Percentiles rank a stretch among this genome's conserved stretches.
phyloP scores from a whole-genome alignment of 1,140 invertebrate species.

The Drosophila teissieri region DNA sequence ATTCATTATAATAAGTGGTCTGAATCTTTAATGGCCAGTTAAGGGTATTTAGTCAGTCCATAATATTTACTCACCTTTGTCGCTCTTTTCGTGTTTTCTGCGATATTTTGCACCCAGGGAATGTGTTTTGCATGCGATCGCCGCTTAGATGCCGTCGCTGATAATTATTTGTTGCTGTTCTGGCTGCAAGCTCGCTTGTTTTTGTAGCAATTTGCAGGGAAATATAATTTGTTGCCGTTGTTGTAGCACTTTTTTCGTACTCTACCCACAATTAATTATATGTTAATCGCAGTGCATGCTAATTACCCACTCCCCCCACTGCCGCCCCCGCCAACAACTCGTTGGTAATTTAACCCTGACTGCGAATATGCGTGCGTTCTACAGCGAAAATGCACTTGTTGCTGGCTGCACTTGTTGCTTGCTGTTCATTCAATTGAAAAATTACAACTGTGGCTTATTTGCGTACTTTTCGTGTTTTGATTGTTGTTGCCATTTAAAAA shows the following conservation, averaged over 20 bases:
- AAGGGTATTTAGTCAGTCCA: constrained; percentile 10
- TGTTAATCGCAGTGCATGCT: constrained; percentile 82
- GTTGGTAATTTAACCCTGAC: constrained; percentile 63
- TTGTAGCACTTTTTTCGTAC: constrained; percentile 35
- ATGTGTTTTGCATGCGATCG: constrained; percentile 79
- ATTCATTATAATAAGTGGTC: background rate
- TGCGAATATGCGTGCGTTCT: constrained; percentile 71
- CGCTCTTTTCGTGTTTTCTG: constrained; percentile 48
- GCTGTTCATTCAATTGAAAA: constrained; percentile 80
- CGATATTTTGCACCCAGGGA: constrained; percentile 46
- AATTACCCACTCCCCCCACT: constrained; percentile 60
- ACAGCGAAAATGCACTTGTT: constrained; percentile 44
- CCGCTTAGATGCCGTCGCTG: constrained; percentile 56
- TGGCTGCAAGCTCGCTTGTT: constrained; percentile 17
- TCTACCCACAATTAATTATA: constrained; percentile 80
- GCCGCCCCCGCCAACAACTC: background rate
- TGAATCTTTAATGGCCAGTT: background rate
- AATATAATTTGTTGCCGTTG: constrained; percentile 68
- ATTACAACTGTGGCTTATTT: constrained; percentile 79
- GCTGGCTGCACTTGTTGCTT: constrained; percentile 19
- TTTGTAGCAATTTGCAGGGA: constrained; percentile 62
- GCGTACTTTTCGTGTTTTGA: constrained; percentile 69
- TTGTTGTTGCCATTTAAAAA: constrained; percentile 16
- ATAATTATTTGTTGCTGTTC: constrained; percentile 47
- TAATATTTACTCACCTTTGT: constrained; percentile 15